Percentiles rank a stretch among this genome's conserved stretches.
These are phyloP conservation scores for Brachyptera putata DNA, from an alignment of 2,888 invertebrate species.

Conservation along the genomic window DNA sequence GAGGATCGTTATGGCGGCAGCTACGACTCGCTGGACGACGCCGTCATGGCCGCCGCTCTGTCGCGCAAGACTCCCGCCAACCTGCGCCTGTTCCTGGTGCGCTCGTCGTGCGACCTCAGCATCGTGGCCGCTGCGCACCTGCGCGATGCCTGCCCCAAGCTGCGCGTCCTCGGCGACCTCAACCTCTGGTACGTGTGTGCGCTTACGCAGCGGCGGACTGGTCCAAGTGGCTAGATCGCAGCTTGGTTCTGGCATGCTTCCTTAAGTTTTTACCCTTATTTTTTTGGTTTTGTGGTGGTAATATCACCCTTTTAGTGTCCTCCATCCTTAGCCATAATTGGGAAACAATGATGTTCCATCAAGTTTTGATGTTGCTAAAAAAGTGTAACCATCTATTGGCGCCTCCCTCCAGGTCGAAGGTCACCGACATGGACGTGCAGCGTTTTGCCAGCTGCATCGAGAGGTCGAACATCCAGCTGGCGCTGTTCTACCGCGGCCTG, in stretches of 20 bases:
- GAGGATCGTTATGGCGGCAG: constrained; percentile 25
- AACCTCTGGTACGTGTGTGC: constrained; percentile 24
- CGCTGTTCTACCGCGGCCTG: constrained; percentile 25
- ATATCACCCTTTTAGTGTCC: too few relatives aligned
- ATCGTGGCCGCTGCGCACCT: constrained; percentile 23
- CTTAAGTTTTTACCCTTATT: too few relatives aligned
- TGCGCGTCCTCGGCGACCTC: constrained; percentile 27
- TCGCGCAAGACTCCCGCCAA: constrained; percentile 20
- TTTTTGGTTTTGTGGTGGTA: too few relatives aligned
- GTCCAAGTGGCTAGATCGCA: too few relatives aligned
- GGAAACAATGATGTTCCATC: too few relatives aligned
- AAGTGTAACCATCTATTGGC: too few relatives aligned
- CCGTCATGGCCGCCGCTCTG: constrained; percentile 19
- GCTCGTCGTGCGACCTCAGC: constrained; percentile 26
- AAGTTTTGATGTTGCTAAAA: too few relatives aligned
- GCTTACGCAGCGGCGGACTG: too few relatives aligned
- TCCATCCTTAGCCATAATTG: too few relatives aligned
- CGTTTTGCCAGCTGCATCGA: constrained; percentile 22
- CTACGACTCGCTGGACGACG: constrained; percentile 27
- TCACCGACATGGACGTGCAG: constrained; percentile 23
- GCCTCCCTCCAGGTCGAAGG: too few relatives aligned
- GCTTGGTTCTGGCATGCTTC: too few relatives aligned
- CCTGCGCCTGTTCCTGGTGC: constrained; percentile 26
- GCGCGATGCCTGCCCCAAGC: constrained; percentile 24
- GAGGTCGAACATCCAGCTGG: constrained; percentile 25